Evolutionary conservation across 2,888 invertebrate genomes (phyloP).

Genomic region (Dorcus parallelipipedus): DNA sequence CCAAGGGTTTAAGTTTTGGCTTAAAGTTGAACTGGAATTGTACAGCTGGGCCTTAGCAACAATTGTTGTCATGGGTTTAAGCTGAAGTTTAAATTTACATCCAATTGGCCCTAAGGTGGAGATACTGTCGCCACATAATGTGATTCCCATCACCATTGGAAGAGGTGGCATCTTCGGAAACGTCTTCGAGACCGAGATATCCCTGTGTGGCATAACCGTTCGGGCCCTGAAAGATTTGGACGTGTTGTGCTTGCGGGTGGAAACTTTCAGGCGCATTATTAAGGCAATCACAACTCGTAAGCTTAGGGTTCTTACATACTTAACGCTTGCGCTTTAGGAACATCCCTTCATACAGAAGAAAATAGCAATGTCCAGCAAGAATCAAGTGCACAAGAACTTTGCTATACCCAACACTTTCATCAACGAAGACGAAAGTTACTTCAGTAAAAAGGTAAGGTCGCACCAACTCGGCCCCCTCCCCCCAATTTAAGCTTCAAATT

Average conservation of each 20-base stretch:
- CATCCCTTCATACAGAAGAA: constrained; percentile 51
- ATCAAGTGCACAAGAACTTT: constrained; percentile 48
- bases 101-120: constrained; percentile 40
- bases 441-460: too few relatives aligned
- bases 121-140: constrained; percentile 51
- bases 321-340: constrained; percentile 42
- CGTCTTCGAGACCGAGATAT: constrained; percentile 48
- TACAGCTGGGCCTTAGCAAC: too few relatives aligned
- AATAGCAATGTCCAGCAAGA: constrained; percentile 46
- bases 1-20: too few relatives aligned
- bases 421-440: constrained; percentile 7
- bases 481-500: neutral
- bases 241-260: constrained; percentile 49
- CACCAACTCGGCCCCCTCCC: too few relatives aligned
- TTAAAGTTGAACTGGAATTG: too few relatives aligned
- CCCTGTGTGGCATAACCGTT: constrained; percentile 50
- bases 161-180: constrained; percentile 57
- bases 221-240: constrained; percentile 53
- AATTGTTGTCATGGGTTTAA: too few relatives aligned
- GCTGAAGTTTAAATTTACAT: too few relatives aligned
- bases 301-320: neutral
- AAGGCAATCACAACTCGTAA: constrained; percentile 17
- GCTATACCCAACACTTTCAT: constrained; percentile 49
- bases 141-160: constrained; percentile 55
- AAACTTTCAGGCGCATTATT: constrained; percentile 54